phyloP scores from a whole-genome alignment of 1,140 invertebrate genomes.

The Heterodera carotae region DNA sequence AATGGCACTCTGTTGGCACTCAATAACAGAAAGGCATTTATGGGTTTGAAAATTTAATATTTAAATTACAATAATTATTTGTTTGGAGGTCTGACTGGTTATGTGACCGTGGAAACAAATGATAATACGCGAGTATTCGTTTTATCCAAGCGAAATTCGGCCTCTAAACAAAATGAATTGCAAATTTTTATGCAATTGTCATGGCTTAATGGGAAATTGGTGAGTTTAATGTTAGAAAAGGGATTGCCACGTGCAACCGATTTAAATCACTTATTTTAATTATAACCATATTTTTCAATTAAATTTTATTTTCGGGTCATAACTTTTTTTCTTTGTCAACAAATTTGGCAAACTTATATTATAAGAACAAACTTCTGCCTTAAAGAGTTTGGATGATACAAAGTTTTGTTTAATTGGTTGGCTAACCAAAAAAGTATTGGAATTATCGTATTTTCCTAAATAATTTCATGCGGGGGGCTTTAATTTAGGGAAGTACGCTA shows the following conservation, averaged over 20 bases:
- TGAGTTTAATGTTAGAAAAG: conserved; percentile 21
- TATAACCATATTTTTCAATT: too few species aligned
- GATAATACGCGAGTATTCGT: conserved; percentile 18
- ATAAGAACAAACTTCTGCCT: too few species aligned
- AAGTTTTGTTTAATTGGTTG: too few species aligned
- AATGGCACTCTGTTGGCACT: conserved; percentile 17
- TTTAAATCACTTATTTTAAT: too few species aligned
- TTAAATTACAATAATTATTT: background rate
- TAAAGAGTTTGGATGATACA: too few species aligned
- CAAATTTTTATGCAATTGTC: conserved; percentile 4
- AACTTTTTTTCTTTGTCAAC: too few species aligned
- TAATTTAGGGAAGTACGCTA: too few species aligned
- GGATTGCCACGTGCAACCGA: too few species aligned
- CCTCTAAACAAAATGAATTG: background rate
- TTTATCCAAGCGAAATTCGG: conserved; percentile 6
- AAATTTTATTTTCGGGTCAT: too few species aligned
- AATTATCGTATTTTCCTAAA: background rate
- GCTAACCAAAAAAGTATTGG: background rate
- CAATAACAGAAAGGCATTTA: conserved; percentile 22
- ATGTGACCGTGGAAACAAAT: background rate
- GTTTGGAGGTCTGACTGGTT: background rate
- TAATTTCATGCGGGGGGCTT: background rate
- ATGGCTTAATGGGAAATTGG: background rate
- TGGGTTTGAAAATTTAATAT: background rate
- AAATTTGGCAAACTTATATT: too few species aligned